phyloP scores from a whole-genome alignment of 2,888 invertebrate species.

The Pammene aurita region DNA sequence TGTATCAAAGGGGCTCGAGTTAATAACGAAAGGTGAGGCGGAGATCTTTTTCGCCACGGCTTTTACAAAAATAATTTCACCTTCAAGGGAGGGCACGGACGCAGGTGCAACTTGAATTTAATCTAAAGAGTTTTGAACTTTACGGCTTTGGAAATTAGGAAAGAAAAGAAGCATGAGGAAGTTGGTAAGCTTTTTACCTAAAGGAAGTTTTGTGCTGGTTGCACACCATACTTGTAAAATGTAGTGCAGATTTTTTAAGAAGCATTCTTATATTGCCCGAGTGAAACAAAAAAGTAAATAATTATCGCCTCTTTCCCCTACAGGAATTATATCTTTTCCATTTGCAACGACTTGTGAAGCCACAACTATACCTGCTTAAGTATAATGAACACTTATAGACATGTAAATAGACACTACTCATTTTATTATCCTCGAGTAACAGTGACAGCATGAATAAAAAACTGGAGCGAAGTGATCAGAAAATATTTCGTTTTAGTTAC shows the following conservation, averaged over 20 bases:
- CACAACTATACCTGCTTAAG: no score
- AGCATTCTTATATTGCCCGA: not conserved
- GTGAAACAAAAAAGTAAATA: no score
- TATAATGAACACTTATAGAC: no score
- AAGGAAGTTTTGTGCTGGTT: slow-evolving; percentile 20
- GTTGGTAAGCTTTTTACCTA: slow-evolving; percentile 26
- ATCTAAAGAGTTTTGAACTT: slow-evolving; percentile 3
- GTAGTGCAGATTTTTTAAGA: slow-evolving; percentile 6
- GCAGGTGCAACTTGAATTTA: slow-evolving; percentile 48
- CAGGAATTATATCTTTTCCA: no score
- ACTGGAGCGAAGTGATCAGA: no score
- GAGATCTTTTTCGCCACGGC: slow-evolving; percentile 69
- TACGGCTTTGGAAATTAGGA: not conserved
- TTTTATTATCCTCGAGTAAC: no score
- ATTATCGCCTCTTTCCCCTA: no score
- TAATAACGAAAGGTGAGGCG: slow-evolving; percentile 78
- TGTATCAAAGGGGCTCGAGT: slow-evolving; percentile 76
- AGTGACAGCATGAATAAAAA: no score
- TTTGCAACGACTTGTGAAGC: no score
- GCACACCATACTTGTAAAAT: slow-evolving; percentile 39
- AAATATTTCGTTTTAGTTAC: no score
- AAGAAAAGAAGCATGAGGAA: not conserved
- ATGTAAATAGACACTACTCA: no score
- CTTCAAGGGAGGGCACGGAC: slow-evolving; percentile 52
- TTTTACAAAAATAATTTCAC: slow-evolving; percentile 69